phyloP scores from a whole-genome alignment of 1,140 invertebrate genomes.

The Penaeus japonicus region DNA sequence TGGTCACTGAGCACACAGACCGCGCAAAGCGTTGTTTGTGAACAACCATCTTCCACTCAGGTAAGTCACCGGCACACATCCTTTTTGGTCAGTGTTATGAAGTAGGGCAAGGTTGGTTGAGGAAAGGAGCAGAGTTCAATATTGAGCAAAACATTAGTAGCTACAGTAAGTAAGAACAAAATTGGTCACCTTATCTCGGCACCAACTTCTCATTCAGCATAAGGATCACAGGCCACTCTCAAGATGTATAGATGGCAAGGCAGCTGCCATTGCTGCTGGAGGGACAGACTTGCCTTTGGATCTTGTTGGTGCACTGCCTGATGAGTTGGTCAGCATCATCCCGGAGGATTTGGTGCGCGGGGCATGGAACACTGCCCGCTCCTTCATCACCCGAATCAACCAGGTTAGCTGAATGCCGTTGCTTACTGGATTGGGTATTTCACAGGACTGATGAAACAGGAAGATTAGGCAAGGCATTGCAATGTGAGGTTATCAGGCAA shows the following conservation, averaged over 20 bases:
- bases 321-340: conserved; percentile 51
- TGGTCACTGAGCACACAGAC: conserved; percentile 6
- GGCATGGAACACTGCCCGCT: conserved; percentile 45
- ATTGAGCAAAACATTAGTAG: no score
- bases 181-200: background rate
- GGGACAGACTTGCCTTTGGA: conserved; percentile 6
- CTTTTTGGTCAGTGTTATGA: background rate
- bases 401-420: conserved; percentile 26
- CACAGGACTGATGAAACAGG: no score
- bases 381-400: conserved; percentile 48
- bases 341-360: conserved; percentile 48
- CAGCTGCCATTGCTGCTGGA: no score
- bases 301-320: conserved; percentile 25
- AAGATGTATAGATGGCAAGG: background rate
- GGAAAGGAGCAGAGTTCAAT: background rate
- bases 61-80: background rate
- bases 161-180: background rate
- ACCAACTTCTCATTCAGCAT: background rate
- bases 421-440: no score
- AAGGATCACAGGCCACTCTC: background rate
- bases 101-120: background rate
- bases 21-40: conserved; percentile 24
- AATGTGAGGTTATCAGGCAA: no score
- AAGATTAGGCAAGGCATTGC: background rate
- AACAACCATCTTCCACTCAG: conserved; percentile 41